Base-by-base conservation (phyloP, 1,140 invertebrate genomes). In the Bilobella aurantiaca region DNA sequence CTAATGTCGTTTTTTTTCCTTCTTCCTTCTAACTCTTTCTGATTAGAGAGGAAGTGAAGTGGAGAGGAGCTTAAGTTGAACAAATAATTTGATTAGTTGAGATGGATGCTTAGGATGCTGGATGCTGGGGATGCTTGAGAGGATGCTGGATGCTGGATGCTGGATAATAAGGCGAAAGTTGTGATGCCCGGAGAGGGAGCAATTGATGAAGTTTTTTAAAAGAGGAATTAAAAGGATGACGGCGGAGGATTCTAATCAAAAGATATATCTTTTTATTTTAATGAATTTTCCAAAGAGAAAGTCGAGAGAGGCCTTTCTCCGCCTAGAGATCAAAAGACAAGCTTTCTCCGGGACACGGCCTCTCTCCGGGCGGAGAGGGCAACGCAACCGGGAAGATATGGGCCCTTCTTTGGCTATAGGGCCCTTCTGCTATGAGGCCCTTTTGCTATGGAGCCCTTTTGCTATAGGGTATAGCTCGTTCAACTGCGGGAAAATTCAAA, bases 251-350 rank as follows among this genome's bases (percentile, higher is more conserved):
- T 70, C 66, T 73, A 73, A 73, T 73, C 69, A 73, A 73, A 73
- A 70, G 68, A 70, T 73, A 73, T 70, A 73, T 73, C 71, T 73
- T 73, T 73, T 73, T 70, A 71, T 71, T 71, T 70, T 73, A 73
- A 73, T 69, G 71, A 69, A 73, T 73, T 73, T 73, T 73, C 62
- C 5, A 59, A 30, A 62, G 3, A 23, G 28, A 42, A 34, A 37
- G 37, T 28, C 14, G 3, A 5, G 14, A n/a, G n/a, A n/a, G n/a
- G n/a, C n/a, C 25, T 37, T 28, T 23, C 64, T 60, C 29, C 46
- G 12, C 5, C 3, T 29, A 67, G 65, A 69, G 71, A 72, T 67
- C 68, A 69, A 69, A 69, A 69, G 68, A 72, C 62, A 62, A 67
- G 49, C 5, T 5, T 23, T 53, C 21, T 23, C 23, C 49, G 37